Evolutionary conservation across 1,140 invertebrate species (phyloP), one percentile per base, ranked within the genome.

Genomic region (Pseudomyrmex flavicornis): DNA sequence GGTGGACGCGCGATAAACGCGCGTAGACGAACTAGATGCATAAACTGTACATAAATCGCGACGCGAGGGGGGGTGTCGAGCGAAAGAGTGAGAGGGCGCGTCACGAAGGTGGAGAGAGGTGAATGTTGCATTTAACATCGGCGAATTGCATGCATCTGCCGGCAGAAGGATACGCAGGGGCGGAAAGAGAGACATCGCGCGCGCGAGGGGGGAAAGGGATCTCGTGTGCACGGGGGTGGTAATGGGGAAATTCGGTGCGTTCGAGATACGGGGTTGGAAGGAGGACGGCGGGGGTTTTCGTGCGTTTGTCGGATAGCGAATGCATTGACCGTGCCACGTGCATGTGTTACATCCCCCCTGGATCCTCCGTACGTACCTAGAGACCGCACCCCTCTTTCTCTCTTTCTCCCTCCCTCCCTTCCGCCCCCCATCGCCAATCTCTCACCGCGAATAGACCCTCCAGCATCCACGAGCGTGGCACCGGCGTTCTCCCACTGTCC

Each of bases 261-360:
- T 87, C 82, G 80, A 84, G 86, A 87, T 88, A 84, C 84, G 26
- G n/a, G 48, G 44, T 17, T 17, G 50, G 22, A 46, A 44, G 3
- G 61, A 52, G 20, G 48, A 22, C 74, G 54, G 56, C 35, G 54
- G 69, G 74, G 84, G 69, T 72, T 86, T 90, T 91, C 89, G 83
- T 93, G 90, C 89, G 90, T 92, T 92, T 91, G 90, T 92, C 91
- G 90, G 91, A 89, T 91, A 88, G 87, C 90, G 91, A 88, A 93
- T 93, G 91, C 93, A 92, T 91, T 91, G 93, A 91, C 92, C 92
- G 90, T 93, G 93, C 92, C 93, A 92, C 88, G 90, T 92, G 93
- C 93, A 94, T 92, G 92, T 94, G 93, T 94, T 93, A 93, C 92
- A 92, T 90, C 88, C 89, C 86, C 88, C 61, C 56, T 76, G 63